These are phyloP conservation scores for Leuciscus idus DNA, from an alignment of 2,113 vertebrate genomes.

Conservation along the genomic window DNA sequence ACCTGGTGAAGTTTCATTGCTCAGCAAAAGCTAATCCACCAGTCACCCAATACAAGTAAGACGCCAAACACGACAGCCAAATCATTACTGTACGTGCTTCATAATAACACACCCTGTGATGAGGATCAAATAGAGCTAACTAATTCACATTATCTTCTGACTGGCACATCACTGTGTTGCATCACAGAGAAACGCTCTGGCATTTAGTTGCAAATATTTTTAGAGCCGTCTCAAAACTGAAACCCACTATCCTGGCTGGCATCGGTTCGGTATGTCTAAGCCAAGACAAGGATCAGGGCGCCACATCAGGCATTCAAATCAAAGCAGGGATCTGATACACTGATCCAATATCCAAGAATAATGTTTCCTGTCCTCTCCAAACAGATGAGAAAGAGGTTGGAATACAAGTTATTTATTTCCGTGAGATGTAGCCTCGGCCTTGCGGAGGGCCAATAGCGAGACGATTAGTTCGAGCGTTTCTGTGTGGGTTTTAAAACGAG, in stretches of 20 bases:
- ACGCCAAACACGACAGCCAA: neutral
- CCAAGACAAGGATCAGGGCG: neutral
- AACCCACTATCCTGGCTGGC: conserved; percentile 14
- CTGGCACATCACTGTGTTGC: neutral
- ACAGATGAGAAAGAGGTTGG: conserved; percentile 40
- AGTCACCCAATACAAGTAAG: conserved; percentile 94
- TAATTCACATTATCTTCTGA: conserved; percentile 2
- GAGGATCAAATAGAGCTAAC: neutral
- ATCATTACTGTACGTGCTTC: neutral
- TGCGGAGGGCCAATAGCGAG: conserved; percentile 52
- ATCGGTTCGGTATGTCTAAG: neutral
- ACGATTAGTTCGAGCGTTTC: conserved; percentile 69
- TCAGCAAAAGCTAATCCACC: conserved; percentile 97
- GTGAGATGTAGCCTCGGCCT: conserved; percentile 45
- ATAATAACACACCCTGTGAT: neutral
- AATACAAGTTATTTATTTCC: conserved; percentile 55
- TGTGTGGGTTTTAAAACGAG: conserved; percentile 66
- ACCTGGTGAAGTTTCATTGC: conserved; percentile 93
- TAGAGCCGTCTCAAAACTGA: conserved; percentile 17
- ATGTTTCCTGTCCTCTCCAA: conserved; percentile 46
- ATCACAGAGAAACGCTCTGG: neutral
- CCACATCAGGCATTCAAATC: conserved; percentile 45
- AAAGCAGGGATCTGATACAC: conserved; percentile 24
- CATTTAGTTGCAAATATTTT: conserved; percentile 23
- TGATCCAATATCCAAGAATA: conserved; percentile 33